Evolutionary conservation across 2,888 invertebrate species (phyloP).

Genomic region (Minunthozetes semirufus): DNA sequence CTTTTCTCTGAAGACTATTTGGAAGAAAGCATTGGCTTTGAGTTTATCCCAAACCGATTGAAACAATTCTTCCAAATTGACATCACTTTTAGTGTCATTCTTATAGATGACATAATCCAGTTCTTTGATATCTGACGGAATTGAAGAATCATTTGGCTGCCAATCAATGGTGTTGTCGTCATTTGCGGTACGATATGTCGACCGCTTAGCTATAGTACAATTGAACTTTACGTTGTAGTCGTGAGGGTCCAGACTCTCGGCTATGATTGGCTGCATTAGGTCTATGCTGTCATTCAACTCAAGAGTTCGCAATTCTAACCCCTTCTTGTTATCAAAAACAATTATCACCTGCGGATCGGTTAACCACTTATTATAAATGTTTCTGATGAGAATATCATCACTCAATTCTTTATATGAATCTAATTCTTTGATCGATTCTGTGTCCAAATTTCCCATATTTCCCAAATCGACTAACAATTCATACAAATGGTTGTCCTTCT

Average conservation of each 20-base stretch:
- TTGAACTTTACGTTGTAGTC: constrained; percentile 16
- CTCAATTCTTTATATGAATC: background rate
- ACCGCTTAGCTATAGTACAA: background rate
- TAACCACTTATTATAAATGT: constrained; percentile 1
- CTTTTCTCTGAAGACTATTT: constrained; percentile 48
- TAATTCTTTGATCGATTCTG: background rate
- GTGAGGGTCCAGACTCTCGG: background rate
- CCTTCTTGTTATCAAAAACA: background rate
- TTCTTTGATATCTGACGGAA: constrained; percentile 12
- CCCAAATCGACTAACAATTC: background rate
- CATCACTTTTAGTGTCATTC: background rate
- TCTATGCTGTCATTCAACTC: constrained; percentile 21
- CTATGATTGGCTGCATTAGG: background rate
- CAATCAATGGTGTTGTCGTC: background rate
- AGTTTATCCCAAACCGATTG: constrained; percentile 53
- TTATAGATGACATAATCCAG: constrained; percentile 29
- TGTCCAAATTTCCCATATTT: background rate
- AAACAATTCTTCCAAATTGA: constrained; percentile 38
- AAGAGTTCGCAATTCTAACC: background rate
- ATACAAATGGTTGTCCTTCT: background rate
- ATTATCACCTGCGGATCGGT: background rate
- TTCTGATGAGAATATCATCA: background rate
- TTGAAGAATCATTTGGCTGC: background rate
- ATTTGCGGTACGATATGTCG: background rate
- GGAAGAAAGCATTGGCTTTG: constrained; percentile 62